Percentiles rank a stretch among this genome's conserved stretches.
These are phyloP conservation scores for Cephus sareptanus DNA, from an alignment of 2,888 invertebrate species.

Conservation along the genomic window DNA sequence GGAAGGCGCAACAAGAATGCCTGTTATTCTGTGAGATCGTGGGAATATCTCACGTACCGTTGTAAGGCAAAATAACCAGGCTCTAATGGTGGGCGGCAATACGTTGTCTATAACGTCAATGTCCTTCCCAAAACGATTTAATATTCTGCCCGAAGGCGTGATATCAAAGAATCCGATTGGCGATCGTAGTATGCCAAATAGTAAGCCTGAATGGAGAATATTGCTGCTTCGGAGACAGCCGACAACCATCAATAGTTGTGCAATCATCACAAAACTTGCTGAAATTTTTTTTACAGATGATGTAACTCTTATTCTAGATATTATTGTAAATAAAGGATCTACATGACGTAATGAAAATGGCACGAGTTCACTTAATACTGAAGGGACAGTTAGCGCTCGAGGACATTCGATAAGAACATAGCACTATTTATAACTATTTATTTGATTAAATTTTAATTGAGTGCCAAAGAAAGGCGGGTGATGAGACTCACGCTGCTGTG, in stretches of 20 bases:
- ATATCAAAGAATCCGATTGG: constrained; percentile 83
- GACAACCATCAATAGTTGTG: constrained; percentile 56
- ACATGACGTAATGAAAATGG: background rate
- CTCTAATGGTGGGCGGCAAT: constrained; percentile 78
- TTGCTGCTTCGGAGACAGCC: constrained; percentile 63
- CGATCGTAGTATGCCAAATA: constrained; percentile 75
- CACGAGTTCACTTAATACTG: background rate
- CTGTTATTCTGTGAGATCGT: constrained; percentile 26
- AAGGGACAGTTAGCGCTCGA: background rate
- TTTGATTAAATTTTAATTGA: background rate
- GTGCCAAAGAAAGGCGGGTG: too few relatives aligned
- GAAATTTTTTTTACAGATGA: constrained; percentile 40
- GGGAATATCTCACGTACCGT: constrained; percentile 58
- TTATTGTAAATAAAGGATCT: background rate
- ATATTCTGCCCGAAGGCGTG: constrained; percentile 82
- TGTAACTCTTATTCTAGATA: background rate
- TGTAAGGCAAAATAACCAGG: constrained; percentile 69
- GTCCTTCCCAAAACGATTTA: constrained; percentile 84
- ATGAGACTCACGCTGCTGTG: background rate
- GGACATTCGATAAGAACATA: background rate
- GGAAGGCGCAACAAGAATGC: background rate
- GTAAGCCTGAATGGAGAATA: constrained; percentile 74
- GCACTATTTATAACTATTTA: background rate
- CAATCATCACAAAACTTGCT: constrained; percentile 58
- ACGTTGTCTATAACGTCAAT: constrained; percentile 78